Base-by-base conservation (phyloP, 53 echinoderm and acorn worm genomes). In the Paelopatides confundens region DNA sequence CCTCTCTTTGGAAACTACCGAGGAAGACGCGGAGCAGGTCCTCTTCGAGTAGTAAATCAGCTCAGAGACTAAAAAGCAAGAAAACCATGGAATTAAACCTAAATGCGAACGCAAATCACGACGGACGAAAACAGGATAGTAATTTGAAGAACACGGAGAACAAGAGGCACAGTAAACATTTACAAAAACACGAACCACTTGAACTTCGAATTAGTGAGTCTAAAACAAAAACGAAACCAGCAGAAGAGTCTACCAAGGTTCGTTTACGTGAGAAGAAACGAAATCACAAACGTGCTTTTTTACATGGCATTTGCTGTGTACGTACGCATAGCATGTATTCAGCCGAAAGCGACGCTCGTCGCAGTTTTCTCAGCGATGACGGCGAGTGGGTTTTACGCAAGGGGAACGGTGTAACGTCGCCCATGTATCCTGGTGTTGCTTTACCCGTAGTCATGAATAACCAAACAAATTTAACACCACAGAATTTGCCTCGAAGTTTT, bases 1-100 rank as follows among this genome's bases (percentile, higher is more conserved):
- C 84, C 21, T 83, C 84, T 36, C 84, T 83, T 12, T 83, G 84
- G 84, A 83, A 83, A 37, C 64, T 83, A 12, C 65, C 84, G 40
- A 62, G 46, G 33, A 79, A 30, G 32, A 30, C 51, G 15, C 29
- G 50, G 10, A 53, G 79, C 53, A 79, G 33, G 33, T 50, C 79
- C 31, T 79, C 79, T 26, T 79, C 79, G 53, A 79, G 79, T 79
- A 53, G 79, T 29, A 79, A 53, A 79, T 53, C 32, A 79, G 31
- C 79, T 48, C 49, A 53, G 17, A 46, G 34, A 30, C n/a, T n/a
- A n/a, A 50, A 47, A 31, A 46, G 17, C 3, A 79, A 51, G 21
- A 79, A 33, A 79, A 28, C 28, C 33, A 12, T 32, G 33, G 79
- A 79, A 53, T 32, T 31, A 15, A 79, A 51, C 32, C 15, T 31